phyloP scores from a whole-genome alignment of 2,797 vertebrate genomes.

The Acanthopagrus latus region DNA sequence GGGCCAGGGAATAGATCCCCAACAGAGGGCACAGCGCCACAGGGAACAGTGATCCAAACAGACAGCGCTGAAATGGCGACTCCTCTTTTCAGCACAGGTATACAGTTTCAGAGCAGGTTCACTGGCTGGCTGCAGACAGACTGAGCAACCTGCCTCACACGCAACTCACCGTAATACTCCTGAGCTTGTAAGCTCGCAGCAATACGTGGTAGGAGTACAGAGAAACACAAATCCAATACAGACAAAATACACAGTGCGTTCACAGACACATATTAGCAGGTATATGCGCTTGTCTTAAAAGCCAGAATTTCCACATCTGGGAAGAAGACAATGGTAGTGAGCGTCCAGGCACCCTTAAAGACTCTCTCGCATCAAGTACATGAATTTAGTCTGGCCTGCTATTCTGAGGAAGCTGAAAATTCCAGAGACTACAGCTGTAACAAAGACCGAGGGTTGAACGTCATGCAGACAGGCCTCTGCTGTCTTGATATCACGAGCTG shows the following conservation, averaged over 20 bases:
- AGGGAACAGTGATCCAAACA: conserved; percentile 77
- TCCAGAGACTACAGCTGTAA: conserved; percentile 7
- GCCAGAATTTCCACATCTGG: conserved; percentile 14
- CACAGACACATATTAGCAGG: conserved; percentile 19
- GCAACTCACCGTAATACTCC: conserved; percentile 58
- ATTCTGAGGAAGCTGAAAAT: conserved; percentile 3
- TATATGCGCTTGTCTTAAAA: conserved; percentile 20
- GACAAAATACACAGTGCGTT: conserved; percentile 9
- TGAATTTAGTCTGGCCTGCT: conserved; percentile 11
- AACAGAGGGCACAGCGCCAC: conserved; percentile 73
- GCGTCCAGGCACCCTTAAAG: conserved; percentile 60
- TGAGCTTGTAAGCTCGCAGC: conserved; percentile 40
- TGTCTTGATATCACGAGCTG: background rate
- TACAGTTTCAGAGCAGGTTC: conserved; percentile 75
- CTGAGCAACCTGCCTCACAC: conserved; percentile 59
- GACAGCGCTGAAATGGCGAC: conserved; percentile 79
- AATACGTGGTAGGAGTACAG: conserved; percentile 27
- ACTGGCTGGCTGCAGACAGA: conserved; percentile 55
- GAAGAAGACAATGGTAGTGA: conserved; percentile 44
- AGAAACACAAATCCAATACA: conserved; percentile 37
- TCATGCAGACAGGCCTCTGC: background rate
- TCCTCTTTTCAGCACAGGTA: conserved; percentile 76
- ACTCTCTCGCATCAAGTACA: background rate
- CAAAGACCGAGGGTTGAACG: background rate
- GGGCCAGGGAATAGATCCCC: conserved; percentile 74